Base-by-base conservation (phyloP, 2,888 invertebrate genomes). In the Meta bourneti region DNA sequence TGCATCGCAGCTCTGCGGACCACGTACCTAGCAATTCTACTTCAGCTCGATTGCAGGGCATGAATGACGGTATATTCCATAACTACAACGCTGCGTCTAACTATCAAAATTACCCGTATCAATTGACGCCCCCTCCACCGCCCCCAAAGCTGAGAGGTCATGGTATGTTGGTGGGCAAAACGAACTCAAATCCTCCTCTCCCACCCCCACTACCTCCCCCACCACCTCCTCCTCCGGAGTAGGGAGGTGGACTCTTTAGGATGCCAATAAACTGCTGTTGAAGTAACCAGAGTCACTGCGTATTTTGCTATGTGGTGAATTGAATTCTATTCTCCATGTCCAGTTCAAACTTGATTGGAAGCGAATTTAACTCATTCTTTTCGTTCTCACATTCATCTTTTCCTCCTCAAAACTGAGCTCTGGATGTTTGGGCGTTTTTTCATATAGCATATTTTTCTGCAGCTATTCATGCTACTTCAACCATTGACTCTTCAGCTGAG, bases 251-350 rank as follows among this genome's bases (percentile, higher is more conserved):
- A 19, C 49, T n/a, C 20, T 49, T 83, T 91, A 87, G 87, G 91
- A 74, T 54, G 16, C 69, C 52, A 91, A 91, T 82, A 81, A 86
- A 87, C 83, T 91, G 72, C 13, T 20, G 34, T 91, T 83, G 91
- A 87, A 91, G 91, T 91, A 91, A 91, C 87, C 91, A 91, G 91
- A 87, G 91, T 91, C 91, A 91, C 69, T 54, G 16, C 52, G 52
- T 19, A 71, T 71, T 7, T 71, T 16, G 75, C 48, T 75, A 19
- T 34, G 7, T 75, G 34, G 48, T 34, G 69, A 34, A 34, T 34
- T 34, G 34, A 34, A 34, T 34, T 34, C 34, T 34, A 34, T 34
- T 34, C 34, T 4, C 34, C 1, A 34, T 34, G 34, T 34, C 34
- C 34, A 16, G 61, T 16, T 16, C 61, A 9, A 61, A 9, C 16